phyloP scores from a whole-genome alignment of 1,140 invertebrate species.

The Diorhabda elongata region DNA sequence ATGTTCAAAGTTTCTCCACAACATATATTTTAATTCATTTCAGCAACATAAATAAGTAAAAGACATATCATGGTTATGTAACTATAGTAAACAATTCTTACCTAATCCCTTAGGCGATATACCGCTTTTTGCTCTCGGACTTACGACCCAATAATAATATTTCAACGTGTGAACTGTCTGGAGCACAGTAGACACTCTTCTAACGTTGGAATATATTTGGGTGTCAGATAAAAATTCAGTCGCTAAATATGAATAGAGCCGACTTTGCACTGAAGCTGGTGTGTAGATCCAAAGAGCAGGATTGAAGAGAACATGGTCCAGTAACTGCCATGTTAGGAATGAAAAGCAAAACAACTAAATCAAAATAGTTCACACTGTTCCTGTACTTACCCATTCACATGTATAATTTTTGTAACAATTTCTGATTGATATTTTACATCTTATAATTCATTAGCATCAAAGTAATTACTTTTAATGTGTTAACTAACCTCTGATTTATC shows the following conservation, averaged over 20 bases:
- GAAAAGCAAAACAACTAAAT: conserved; percentile 73
- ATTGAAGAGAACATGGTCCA: conserved; percentile 99
- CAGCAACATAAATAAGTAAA: no score
- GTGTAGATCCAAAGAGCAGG: conserved; percentile 98
- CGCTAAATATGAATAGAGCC: conserved; percentile 94
- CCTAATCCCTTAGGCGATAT: conserved; percentile 91
- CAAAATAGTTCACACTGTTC: conserved; percentile 59
- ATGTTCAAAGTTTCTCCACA: no score
- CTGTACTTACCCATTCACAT: conserved; percentile 35
- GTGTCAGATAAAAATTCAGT: conserved; percentile 97
- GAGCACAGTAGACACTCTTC: conserved; percentile 93
- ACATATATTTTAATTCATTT: no score
- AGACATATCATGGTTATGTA: no score
- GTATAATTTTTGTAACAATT: not conserved
- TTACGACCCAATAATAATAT: conserved; percentile 98
- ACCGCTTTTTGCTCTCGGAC: conserved; percentile 90
- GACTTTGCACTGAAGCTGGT: conserved; percentile 90
- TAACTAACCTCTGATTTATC: no score
- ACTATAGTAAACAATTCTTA: conserved; percentile 49
- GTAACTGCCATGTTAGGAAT: conserved; percentile 83
- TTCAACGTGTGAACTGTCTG: conserved; percentile 98
- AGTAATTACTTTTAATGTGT: no score
- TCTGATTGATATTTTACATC: no score
- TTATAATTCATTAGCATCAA: no score
- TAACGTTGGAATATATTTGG: conserved; percentile 95